Evolutionary conservation across 1,140 invertebrate species (phyloP).

Genomic region (Drosophila fuyamai): DNA sequence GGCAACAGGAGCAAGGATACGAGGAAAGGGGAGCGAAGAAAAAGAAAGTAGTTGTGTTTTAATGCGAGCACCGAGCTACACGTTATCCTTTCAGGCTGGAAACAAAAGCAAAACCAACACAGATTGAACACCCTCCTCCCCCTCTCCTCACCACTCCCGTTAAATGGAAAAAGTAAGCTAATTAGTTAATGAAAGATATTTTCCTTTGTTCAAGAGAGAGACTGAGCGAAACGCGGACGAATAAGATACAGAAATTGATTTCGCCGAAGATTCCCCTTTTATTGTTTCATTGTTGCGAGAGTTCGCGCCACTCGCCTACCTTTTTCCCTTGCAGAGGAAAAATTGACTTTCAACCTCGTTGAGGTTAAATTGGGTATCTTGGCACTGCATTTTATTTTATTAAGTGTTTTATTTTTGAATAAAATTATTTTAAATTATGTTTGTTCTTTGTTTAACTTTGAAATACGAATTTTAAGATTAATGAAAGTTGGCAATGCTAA

Average conservation of each 20-base stretch:
- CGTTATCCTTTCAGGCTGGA: constrained; percentile 67
- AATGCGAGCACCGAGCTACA: constrained; percentile 55
- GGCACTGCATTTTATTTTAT: no score
- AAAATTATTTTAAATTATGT: no score
- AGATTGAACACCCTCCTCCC: constrained; percentile 32
- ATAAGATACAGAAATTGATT: constrained; percentile 22
- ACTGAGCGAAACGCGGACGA: constrained; percentile 15
- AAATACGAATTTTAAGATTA: no score
- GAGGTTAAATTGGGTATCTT: no score
- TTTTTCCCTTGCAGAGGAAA: neutral
- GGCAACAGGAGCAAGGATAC: neutral
- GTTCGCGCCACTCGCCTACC: neutral
- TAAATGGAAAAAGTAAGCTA: constrained; percentile 76
- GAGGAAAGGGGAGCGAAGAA: neutral
- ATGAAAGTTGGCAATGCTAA: no score
- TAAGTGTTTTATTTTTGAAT: no score
- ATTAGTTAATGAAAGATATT: constrained; percentile 83
- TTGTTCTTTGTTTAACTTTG: no score
- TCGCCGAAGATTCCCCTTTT: neutral
- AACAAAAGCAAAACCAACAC: constrained; percentile 67
- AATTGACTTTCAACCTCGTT: no score
- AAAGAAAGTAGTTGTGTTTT: constrained; percentile 71
- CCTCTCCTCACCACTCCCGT: neutral
- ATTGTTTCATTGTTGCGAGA: neutral
- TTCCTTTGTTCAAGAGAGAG: constrained; percentile 64